A percentile compares a stretch with the other conserved stretches of the same genome.
phyloP scores from a whole-genome alignment of 2,113 vertebrate species.

The Tachycineta bicolor region DNA sequence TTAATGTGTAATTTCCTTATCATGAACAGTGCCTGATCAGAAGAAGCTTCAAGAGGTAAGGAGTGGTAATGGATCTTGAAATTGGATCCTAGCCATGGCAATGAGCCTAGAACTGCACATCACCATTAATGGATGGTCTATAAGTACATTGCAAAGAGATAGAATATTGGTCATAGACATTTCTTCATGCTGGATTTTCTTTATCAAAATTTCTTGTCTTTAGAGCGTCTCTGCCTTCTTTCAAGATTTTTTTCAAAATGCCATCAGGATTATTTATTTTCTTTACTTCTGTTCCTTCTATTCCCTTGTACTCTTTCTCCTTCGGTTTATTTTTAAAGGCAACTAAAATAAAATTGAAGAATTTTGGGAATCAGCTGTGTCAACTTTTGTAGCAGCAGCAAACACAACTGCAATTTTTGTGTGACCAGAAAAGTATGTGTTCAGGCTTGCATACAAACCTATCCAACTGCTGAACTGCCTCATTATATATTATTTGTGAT shows the following conservation, averaged over 20 bases:
- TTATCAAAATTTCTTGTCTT: not conserved
- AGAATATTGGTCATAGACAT: not conserved
- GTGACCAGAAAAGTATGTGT: not conserved
- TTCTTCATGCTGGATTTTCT: not conserved
- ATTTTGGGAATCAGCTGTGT: not conserved
- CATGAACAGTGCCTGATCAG: slow-evolving; percentile 15
- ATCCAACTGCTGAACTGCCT: not conserved
- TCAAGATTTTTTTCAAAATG: not conserved
- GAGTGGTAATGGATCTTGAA: slow-evolving; percentile 38
- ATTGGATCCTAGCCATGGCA: slow-evolving; percentile 32
- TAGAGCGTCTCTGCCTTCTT: not conserved
- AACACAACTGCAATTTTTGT: not conserved
- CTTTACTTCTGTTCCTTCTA: not conserved
- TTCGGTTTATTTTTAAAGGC: not conserved
- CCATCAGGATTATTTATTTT: not conserved
- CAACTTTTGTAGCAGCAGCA: not conserved
- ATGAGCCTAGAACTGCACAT: not conserved
- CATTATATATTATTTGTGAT: not conserved
- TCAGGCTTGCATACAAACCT: not conserved
- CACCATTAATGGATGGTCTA: not conserved
- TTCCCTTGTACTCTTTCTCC: not conserved
- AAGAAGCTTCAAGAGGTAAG: slow-evolving; percentile 45
- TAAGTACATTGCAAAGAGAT: not conserved
- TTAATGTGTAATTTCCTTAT: slow-evolving; percentile 54
- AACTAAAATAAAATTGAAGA: not conserved